Percentiles rank a stretch among this genome's conserved stretches.
Conservation (phyloP, 2,888 invertebrate genomes). For the Xanthia icteritia region DNA sequence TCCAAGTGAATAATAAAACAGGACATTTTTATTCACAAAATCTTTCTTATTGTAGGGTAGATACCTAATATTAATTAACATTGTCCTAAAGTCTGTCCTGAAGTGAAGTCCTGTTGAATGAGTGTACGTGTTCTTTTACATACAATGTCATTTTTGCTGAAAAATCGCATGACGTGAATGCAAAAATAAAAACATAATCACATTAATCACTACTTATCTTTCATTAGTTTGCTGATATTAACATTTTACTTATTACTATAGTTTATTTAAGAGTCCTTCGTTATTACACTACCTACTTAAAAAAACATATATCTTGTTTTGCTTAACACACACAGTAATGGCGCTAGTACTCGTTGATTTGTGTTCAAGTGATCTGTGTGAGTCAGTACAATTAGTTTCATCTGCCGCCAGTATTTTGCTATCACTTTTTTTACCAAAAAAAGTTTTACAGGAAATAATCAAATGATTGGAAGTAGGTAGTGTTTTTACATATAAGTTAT, state of each 20-base stretch:
- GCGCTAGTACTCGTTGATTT: neutral
- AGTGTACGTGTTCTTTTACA: slow-evolving; percentile 86
- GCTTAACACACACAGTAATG: neutral
- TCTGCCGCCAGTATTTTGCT: neutral
- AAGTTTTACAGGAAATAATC: neutral
- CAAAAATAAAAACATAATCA: slow-evolving; percentile 23
- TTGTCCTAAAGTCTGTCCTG: slow-evolving; percentile 52
- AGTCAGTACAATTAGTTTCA: slow-evolving; percentile 6
- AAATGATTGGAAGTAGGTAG: neutral
- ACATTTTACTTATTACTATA: slow-evolving; percentile 34
- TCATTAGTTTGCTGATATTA: slow-evolving; percentile 43
- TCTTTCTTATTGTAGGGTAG: slow-evolving; percentile 64
- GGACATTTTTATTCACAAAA: slow-evolving; percentile 83
- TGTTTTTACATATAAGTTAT: neutral
- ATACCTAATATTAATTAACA: slow-evolving; percentile 63
- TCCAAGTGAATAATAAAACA: slow-evolving; percentile 79
- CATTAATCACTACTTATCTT: slow-evolving; percentile 14
- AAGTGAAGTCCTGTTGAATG: slow-evolving; percentile 64
- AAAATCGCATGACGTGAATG: slow-evolving; percentile 55
- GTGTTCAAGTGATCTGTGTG: neutral
- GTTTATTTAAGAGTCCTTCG: slow-evolving; percentile 51
- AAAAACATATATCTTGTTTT: neutral
- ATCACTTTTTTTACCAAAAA: neutral
- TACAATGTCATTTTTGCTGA: slow-evolving; percentile 46
- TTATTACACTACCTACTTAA: slow-evolving; percentile 3